Conservation (phyloP, 2,888 invertebrate species). For the Smittia sp. region DNA sequence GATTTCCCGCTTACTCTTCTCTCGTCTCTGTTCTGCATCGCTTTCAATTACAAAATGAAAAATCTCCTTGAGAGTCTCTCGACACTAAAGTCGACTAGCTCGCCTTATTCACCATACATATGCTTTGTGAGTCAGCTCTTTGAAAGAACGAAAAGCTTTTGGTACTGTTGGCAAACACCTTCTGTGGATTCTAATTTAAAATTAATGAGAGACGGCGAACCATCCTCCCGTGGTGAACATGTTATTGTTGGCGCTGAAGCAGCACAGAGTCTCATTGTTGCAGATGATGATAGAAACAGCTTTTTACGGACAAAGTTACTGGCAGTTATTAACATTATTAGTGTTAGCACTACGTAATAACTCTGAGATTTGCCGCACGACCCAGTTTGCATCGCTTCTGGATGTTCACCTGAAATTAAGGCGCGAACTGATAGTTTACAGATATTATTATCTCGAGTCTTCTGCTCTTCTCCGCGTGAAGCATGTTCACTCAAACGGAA, state of each 20-base stretch:
- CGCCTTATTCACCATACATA: background rate
- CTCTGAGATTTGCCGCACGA: slow-evolving; percentile 12
- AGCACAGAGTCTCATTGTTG: background rate
- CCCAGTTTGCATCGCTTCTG: slow-evolving; percentile 54
- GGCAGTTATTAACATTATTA: slow-evolving; percentile 10
- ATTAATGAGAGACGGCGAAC: slow-evolving; percentile 14
- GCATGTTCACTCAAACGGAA: background rate
- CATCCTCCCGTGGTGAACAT: background rate
- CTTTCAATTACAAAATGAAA: slow-evolving; percentile 36
- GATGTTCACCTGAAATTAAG: slow-evolving; percentile 56
- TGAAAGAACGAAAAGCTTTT: background rate
- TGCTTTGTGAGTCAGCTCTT: slow-evolving; percentile 24
- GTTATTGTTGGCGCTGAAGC: background rate
- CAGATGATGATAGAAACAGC: background rate
- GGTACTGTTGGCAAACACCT: background rate
- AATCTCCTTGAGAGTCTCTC: slow-evolving; percentile 9
- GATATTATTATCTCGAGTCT: slow-evolving; percentile 25
- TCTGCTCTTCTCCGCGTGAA: background rate
- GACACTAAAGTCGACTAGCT: slow-evolving; percentile 1
- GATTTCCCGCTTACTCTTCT: background rate
- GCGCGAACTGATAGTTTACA: slow-evolving; percentile 52
- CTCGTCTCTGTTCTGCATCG: background rate
- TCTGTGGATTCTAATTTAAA: slow-evolving; percentile 19
- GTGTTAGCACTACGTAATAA: background rate
- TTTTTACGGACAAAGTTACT: slow-evolving; percentile 1